Evolutionary conservation across 2,797 vertebrate genomes (phyloP), one percentile per base, ranked within the genome.

Genomic region (Poeciliopsis turneri): DNA sequence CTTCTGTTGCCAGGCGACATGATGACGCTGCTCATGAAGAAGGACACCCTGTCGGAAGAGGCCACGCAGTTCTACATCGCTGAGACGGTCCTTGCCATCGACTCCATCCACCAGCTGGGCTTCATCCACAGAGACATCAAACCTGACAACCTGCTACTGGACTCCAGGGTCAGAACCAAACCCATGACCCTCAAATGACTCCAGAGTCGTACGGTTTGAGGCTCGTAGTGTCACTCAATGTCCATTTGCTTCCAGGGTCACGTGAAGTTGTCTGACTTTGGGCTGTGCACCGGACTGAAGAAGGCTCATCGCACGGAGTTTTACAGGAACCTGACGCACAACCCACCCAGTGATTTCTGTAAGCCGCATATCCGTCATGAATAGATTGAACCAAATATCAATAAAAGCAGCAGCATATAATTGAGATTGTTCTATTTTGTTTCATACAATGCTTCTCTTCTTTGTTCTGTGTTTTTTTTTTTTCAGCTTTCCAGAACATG

Each of bases 71-170:
- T 99, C 86, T 99, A 99, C 91, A 98, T 99, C 70, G 98, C 98
- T 15, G 98, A 99, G 94, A 99, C 98, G 0, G 97, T 99, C 41
- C 75, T 99, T 91, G 98, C 98, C 78, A 99, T 99, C 20, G 98
- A 99, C 91, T 98, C 98, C 25, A 99, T 99, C 92, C 98, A 99
- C 90, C 98, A 99, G 92, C 92, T 99, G 88, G 98, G 98, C 39
- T 99, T 99, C 88, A 99, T 99, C 90, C 98, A 99, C 91, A 93
- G 98, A 83, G 98, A 99, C 91, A 99, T 99, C 87, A 99, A 99
- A 88, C 98, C 98, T 11, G 98, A 99, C 93, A 99, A 99, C 92
- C 96, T 99, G 80, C 93, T 99, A 81, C 92, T 99, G 84, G 97
- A 99, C 92, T 97, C 97, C 78, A 97, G 97, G 96, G 98, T 96